Percentiles rank a stretch among this genome's conserved stretches.
phyloP scores from a whole-genome alignment of 35 echinoderm and acorn worm species.

The Lytechinus pictus region DNA sequence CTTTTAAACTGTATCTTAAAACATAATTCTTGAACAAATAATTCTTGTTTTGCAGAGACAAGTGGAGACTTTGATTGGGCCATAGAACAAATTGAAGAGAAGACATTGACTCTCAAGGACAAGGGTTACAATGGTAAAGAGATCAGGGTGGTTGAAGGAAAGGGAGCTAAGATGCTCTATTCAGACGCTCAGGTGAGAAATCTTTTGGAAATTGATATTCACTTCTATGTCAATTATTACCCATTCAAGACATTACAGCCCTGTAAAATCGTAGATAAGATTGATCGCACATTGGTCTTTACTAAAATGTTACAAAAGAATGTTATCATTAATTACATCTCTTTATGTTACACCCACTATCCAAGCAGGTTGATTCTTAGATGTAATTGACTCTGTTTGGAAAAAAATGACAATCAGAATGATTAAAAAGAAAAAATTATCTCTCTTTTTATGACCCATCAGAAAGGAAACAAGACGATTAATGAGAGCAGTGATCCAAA shows the following conservation, averaged over 20 bases:
- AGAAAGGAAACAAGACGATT: slow-evolving; percentile 86
- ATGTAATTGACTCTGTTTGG: no score
- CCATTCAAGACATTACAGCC: no score
- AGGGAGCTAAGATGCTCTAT: slow-evolving; percentile 84
- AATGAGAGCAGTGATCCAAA: slow-evolving; percentile 93
- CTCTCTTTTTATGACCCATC: not conserved
- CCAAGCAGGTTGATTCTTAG: no score
- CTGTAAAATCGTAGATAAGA: no score
- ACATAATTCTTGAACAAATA: not conserved
- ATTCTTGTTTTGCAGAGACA: slow-evolving; percentile 62
- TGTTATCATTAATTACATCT: no score
- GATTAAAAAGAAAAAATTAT: no score
- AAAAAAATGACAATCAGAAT: no score
- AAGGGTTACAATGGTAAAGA: slow-evolving; percentile 90
- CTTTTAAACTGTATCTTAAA: not conserved
- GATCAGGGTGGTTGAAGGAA: slow-evolving; percentile 74
- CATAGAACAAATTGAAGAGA: slow-evolving; percentile 78
- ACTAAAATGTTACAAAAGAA: no score
- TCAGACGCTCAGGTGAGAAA: slow-evolving; percentile 93
- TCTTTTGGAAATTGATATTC: not conserved
- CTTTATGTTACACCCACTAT: no score
- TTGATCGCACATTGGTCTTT: no score
- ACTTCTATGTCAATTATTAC: no score
- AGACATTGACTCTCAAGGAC: slow-evolving; percentile 65
- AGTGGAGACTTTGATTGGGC: slow-evolving; percentile 89